phyloP scores from a whole-genome alignment of 92 coral and sea anemone genomes.

The Nematostella vectensis region DNA sequence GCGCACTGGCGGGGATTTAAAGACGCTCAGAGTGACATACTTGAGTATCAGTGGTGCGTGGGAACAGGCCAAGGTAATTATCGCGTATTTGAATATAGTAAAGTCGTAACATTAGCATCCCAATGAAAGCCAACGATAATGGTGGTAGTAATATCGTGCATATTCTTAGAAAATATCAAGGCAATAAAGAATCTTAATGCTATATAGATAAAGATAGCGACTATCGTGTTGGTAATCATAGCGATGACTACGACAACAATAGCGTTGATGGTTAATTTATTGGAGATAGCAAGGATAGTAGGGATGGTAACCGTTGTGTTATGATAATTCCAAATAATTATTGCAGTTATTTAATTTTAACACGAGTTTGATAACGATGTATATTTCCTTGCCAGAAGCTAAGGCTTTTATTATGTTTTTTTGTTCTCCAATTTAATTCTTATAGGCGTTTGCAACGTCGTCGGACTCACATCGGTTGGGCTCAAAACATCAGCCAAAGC shows the following conservation, averaged over 20 bases:
- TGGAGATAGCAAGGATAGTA: too few relatives aligned
- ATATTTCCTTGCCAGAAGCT: too few relatives aligned
- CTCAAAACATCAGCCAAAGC: constrained; percentile 30
- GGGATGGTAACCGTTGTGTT: too few relatives aligned
- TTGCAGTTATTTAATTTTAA: neutral
- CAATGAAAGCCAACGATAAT: neutral
- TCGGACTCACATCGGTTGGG: constrained; percentile 39
- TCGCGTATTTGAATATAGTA: neutral
- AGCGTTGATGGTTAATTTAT: too few relatives aligned
- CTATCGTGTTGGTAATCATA: too few relatives aligned
- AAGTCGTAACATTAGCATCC: neutral
- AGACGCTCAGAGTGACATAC: constrained; percentile 71
- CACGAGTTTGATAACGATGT: too few relatives aligned
- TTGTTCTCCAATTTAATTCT: too few relatives aligned
- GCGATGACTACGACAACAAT: too few relatives aligned
- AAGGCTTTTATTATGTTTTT: too few relatives aligned
- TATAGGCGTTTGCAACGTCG: constrained; percentile 70
- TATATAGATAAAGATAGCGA: too few relatives aligned
- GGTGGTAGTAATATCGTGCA: neutral
- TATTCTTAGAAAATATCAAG: neutral
- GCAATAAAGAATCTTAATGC: too few relatives aligned
- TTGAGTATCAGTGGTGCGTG: constrained; percentile 73
- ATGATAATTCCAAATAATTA: neutral
- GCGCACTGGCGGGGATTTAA: constrained; percentile 80
- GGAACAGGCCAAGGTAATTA: constrained; percentile 76